phyloP scores from a whole-genome alignment of 1,140 invertebrate species.

The Dysdera silvatica region DNA sequence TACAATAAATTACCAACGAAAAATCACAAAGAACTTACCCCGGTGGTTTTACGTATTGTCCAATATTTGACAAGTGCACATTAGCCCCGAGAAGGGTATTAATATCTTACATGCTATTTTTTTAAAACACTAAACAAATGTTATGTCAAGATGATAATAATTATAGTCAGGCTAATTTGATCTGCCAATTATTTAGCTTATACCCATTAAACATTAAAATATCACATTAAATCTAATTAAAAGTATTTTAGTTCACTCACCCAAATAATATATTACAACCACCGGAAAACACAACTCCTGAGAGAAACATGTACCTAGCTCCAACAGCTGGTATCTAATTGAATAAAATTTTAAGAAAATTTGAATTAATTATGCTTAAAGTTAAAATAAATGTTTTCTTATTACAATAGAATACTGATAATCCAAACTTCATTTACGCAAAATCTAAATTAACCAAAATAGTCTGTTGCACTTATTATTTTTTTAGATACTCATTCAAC shows the following conservation, averaged over 20 bases:
- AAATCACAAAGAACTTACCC: slow-evolving; percentile 46
- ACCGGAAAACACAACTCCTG: slow-evolving; percentile 40
- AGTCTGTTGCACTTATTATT: too few relatives aligned
- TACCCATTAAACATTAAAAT: neutral
- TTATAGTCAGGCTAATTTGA: neutral
- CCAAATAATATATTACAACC: slow-evolving; percentile 44
- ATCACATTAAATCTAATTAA: neutral
- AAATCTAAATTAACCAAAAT: neutral
- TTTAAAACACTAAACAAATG: slow-evolving; percentile 47
- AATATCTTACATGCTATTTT: neutral
- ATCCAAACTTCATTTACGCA: neutral
- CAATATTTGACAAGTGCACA: slow-evolving; percentile 42
- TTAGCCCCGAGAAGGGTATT: neutral
- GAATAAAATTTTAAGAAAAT: slow-evolving; percentile 28
- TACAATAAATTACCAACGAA: slow-evolving; percentile 59
- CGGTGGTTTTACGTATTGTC: too few relatives aligned
- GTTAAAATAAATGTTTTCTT: too few relatives aligned
- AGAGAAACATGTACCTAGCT: slow-evolving; percentile 49
- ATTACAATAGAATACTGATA: too few relatives aligned
- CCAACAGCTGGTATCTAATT: slow-evolving; percentile 55
- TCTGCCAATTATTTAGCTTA: too few relatives aligned
- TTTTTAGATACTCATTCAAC: too few relatives aligned
- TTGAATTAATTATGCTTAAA: neutral
- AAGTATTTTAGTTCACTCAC: slow-evolving; percentile 27
- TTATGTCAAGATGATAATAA: neutral